These are phyloP conservation scores for Lates calcarifer DNA, from an alignment of 2,113 vertebrate genomes.

Conservation along the genomic window DNA sequence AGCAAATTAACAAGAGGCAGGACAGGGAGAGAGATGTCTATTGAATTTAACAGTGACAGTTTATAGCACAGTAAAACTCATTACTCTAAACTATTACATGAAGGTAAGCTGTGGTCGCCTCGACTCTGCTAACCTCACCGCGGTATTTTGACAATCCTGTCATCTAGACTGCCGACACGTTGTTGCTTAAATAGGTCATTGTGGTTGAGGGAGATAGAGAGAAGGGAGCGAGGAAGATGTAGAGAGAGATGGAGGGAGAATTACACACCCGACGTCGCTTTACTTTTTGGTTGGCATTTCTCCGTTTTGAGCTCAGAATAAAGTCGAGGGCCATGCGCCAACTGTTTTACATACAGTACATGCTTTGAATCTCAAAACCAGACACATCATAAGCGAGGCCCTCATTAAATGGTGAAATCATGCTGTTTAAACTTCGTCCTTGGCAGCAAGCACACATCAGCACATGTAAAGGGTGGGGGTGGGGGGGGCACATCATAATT, in stretches of 20 bases:
- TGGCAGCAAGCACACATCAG: constrained; percentile 76
- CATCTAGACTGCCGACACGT: constrained; percentile 66
- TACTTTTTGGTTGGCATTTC: constrained; percentile 69
- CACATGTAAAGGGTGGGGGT: constrained; percentile 64
- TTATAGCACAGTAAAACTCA: constrained; percentile 65
- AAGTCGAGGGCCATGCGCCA: constrained; percentile 65
- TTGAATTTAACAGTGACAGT: constrained; percentile 55
- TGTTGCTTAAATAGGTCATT: constrained; percentile 78
- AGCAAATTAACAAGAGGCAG: constrained; percentile 57
- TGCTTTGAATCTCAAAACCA: constrained; percentile 77
- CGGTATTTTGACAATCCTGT: constrained; percentile 74
- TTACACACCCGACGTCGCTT: constrained; percentile 57
- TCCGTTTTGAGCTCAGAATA: constrained; percentile 69
- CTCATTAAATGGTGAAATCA: constrained; percentile 81
- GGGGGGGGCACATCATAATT: constrained; percentile 68
- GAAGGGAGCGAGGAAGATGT: neutral
- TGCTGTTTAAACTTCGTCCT: constrained; percentile 81
- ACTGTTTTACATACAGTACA: constrained; percentile 81
- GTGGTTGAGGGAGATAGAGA: constrained; percentile 64
- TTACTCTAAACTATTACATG: constrained; percentile 64
- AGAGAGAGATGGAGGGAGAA: constrained; percentile 26
- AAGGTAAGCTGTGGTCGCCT: constrained; percentile 70
- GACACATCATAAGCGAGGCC: constrained; percentile 77
- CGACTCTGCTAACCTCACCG: constrained; percentile 60
- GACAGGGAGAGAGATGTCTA: constrained; percentile 38